These are phyloP conservation scores for Rhodeus uyekii DNA, from an alignment of 2,797 vertebrate species.

Conservation along the genomic window DNA sequence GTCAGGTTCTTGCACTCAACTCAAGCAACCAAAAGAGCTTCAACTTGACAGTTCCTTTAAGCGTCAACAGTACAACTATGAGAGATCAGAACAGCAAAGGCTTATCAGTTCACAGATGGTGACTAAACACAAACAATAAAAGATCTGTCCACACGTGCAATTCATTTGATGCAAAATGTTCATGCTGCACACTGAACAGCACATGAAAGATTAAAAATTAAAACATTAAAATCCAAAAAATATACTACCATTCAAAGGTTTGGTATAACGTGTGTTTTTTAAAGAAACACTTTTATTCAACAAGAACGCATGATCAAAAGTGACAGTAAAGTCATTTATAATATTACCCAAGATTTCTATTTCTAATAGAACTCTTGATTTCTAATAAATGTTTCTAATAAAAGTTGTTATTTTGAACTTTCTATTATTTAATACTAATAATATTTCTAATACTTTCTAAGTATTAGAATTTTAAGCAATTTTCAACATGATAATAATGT, in stretches of 20 bases:
- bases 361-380: too few relatives aligned
- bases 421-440: too few relatives aligned
- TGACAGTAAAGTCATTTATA: neutral
- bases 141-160: neutral
- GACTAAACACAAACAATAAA: conserved; percentile 5
- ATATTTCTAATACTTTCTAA: too few relatives aligned
- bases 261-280: too few relatives aligned
- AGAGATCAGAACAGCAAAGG: neutral
- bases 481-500: too few relatives aligned
- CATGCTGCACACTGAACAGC: neutral
- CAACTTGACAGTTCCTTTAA: neutral
- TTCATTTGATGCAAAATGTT: neutral
- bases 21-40: neutral
- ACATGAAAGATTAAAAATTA: too few relatives aligned
- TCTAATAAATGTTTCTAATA: too few relatives aligned
- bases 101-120: neutral
- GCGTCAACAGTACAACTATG: neutral
- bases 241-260: neutral
- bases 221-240: neutral
- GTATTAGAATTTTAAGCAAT: too few relatives aligned
- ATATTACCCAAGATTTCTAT: neutral
- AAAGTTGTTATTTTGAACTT: neutral
- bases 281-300: neutral
- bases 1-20: neutral
- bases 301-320: neutral